A percentile compares a stretch with the other conserved stretches of the same genome.
Evolutionary conservation across 2,113 vertebrate species (phyloP).

Genomic region (Peromyscus californicus): DNA sequence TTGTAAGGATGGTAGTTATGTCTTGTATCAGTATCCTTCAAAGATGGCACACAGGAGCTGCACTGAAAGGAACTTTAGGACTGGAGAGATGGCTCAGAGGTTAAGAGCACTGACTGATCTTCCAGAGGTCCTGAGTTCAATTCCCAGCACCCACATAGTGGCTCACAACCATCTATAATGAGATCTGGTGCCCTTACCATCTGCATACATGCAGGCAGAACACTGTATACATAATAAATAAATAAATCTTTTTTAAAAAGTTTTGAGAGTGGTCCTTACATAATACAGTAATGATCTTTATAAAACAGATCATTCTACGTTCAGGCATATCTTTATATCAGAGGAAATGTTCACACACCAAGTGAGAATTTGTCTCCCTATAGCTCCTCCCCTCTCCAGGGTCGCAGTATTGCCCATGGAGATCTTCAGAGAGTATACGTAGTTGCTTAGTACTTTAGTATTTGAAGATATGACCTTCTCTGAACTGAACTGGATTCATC

Average conservation of each 20-base stretch:
- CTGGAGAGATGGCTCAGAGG: too few species aligned
- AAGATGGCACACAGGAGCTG: not conserved
- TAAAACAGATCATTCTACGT: conserved; percentile 13
- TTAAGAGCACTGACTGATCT: too few species aligned
- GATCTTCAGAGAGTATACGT: not conserved
- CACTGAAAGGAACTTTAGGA: not conserved
- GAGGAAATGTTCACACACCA: not conserved
- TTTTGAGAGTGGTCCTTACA: not conserved
- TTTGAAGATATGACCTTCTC: not conserved
- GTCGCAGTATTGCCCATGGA: not conserved
- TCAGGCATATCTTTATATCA: not conserved
- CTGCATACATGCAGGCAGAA: too few species aligned
- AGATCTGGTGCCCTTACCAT: too few species aligned
- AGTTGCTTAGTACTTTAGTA: not conserved
- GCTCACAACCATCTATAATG: too few species aligned
- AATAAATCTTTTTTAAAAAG: too few species aligned
- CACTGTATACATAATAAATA: too few species aligned
- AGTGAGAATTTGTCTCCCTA: not conserved
- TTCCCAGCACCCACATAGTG: too few species aligned
- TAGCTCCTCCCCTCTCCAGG: not conserved
- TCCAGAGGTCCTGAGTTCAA: too few species aligned
- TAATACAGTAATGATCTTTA: not conserved
- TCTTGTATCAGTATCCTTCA: not conserved
- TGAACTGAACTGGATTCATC: not conserved
- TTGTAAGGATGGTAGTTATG: not conserved